Evolutionary conservation across 92 coral and sea anemone species (phyloP).

Genomic region (Phenganax stokvisi): DNA sequence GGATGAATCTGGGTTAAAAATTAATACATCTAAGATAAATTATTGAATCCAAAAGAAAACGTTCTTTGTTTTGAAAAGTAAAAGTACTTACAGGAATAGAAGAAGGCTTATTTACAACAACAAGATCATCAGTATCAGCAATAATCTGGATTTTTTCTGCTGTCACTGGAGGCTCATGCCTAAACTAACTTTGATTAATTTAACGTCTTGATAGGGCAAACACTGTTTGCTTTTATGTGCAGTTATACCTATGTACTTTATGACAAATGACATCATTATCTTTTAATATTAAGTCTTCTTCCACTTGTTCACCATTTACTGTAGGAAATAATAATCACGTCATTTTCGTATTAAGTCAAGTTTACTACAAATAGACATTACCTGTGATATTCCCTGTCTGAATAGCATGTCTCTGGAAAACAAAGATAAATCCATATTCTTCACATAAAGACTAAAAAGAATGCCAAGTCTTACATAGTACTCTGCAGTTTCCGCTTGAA

Average conservation of each 20-base stretch:
- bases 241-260: conserved; percentile 79
- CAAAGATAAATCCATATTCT: neutral
- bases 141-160: conserved; percentile 62
- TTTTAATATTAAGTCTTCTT: conserved; percentile 54
- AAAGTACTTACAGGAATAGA: conserved; percentile 79
- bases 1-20: conserved; percentile 71
- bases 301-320: conserved; percentile 64
- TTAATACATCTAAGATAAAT: neutral
- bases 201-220: neutral
- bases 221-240: neutral
- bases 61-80: neutral
- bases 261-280: conserved; percentile 88
- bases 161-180: conserved; percentile 97
- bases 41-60: neutral
- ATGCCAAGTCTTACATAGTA: conserved; percentile 67
- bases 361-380: neutral
- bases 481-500: conserved; percentile 74
- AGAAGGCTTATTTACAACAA: conserved; percentile 87
- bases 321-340: neutral
- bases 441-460: neutral
- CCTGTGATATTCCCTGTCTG: conserved; percentile 77
- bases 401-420: conserved; percentile 63
- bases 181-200: conserved; percentile 21
- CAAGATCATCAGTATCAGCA: conserved; percentile 67
- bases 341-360: neutral